Conservation (phyloP, 2,113 vertebrate species). For the Ploceus nigricollis region DNA sequence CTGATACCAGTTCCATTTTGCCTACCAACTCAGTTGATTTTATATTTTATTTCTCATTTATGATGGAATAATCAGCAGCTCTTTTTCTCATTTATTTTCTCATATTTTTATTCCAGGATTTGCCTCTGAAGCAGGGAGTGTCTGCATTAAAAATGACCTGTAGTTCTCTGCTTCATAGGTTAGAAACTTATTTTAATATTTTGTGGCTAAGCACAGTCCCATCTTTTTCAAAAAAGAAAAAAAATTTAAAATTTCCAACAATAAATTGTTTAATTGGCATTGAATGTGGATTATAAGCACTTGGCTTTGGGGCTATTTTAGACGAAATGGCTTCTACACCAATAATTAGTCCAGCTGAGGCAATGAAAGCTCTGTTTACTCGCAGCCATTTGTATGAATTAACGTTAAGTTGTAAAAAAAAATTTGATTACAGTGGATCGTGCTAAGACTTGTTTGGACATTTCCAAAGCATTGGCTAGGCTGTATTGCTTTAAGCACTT, state of each 20-base stretch:
- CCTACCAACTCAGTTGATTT: slow-evolving; percentile 72
- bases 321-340: slow-evolving; percentile 69
- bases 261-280: slow-evolving; percentile 79
- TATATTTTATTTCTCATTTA: slow-evolving; percentile 79
- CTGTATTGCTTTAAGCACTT: slow-evolving; percentile 64
- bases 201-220: slow-evolving; percentile 99
- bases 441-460: slow-evolving; percentile 64
- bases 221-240: slow-evolving; percentile 56
- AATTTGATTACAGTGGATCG: slow-evolving; percentile 34
- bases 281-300: slow-evolving; percentile 73
- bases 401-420: slow-evolving; percentile 60
- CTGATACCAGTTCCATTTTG: slow-evolving; percentile 83
- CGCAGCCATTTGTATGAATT: slow-evolving; percentile 64
- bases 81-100: slow-evolving; percentile 95
- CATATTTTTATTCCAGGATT: slow-evolving; percentile 99
- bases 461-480: slow-evolving; percentile 64
- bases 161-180: slow-evolving; percentile 99
- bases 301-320: slow-evolving; percentile 74
- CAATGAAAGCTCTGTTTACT: slow-evolving; percentile 71
- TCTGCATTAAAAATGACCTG: slow-evolving; percentile 99
- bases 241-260: slow-evolving; percentile 45
- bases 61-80: slow-evolving; percentile 93
- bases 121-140: slow-evolving; percentile 99
- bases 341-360: slow-evolving; percentile 67
- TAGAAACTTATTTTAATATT: slow-evolving; percentile 99